Evolutionary conservation across 2,113 vertebrate genomes (phyloP).

Genomic region (Alouatta palliata): DNA sequence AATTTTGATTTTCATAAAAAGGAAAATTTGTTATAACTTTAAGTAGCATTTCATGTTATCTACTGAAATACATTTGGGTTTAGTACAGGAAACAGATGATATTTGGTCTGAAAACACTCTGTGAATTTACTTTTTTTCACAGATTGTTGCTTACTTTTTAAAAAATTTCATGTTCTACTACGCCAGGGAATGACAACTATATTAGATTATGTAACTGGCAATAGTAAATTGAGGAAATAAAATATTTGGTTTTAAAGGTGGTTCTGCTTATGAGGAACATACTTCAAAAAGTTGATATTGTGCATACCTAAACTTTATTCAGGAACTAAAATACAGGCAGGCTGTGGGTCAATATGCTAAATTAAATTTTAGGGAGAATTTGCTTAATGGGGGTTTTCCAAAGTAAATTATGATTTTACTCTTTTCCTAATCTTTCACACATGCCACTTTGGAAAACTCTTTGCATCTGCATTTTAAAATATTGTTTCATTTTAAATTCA

Average conservation of each 20-base stretch:
- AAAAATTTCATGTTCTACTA: conserved; percentile 26
- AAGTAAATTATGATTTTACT: background rate
- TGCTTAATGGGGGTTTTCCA: background rate
- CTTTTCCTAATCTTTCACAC: background rate
- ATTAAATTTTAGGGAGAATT: conserved; percentile 10
- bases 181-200: conserved; percentile 38
- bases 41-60: conserved; percentile 48
- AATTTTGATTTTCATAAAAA: conserved; percentile 50
- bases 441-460: background rate
- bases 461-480: background rate
- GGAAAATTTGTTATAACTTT: conserved; percentile 44
- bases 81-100: conserved; percentile 64
- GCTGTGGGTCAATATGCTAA: background rate
- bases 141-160: conserved; percentile 71
- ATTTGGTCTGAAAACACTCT: conserved; percentile 76
- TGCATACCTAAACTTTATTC: conserved; percentile 16
- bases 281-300: background rate
- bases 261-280: conserved; percentile 2
- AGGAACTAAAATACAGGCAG: background rate
- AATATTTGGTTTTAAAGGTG: conserved; percentile 31
- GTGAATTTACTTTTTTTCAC: conserved; percentile 72
- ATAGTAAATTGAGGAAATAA: conserved; percentile 41
- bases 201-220: conserved; percentile 46
- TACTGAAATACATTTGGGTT: conserved; percentile 63
- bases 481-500: background rate